Evolutionary conservation across 2,888 invertebrate genomes (phyloP).

Genomic region (Sinohyriopsis cumingii): DNA sequence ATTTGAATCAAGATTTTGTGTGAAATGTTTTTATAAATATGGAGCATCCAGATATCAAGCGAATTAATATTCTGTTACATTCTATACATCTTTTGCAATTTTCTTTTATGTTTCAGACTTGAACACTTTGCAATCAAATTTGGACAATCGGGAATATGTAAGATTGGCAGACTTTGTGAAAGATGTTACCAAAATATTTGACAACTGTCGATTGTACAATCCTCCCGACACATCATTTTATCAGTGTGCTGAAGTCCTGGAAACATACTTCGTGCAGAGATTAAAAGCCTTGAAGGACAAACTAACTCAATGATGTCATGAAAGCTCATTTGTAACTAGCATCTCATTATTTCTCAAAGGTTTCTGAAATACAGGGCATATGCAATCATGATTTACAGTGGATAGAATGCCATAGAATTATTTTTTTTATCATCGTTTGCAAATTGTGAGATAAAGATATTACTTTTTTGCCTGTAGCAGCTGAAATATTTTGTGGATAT

Average conservation of each 20-base stretch:
- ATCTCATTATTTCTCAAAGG: neutral
- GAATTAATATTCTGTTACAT: no score
- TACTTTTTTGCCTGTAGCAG: no score
- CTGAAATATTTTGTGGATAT: no score
- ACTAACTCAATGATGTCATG: conserved; percentile 18
- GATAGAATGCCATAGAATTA: no score
- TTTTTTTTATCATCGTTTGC: no score
- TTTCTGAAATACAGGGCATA: neutral
- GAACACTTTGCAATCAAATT: conserved; percentile 86
- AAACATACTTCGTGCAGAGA: conserved; percentile 84
- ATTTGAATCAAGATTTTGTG: no score
- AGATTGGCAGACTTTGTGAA: conserved; percentile 95
- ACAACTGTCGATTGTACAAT: conserved; percentile 98
- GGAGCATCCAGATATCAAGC: no score
- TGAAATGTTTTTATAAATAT: no score
- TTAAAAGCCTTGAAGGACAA: conserved; percentile 60
- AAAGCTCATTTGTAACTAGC: neutral
- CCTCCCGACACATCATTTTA: conserved; percentile 96
- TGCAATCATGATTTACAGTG: no score
- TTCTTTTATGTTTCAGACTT: conserved; percentile 81
- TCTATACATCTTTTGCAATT: no score
- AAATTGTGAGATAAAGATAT: no score
- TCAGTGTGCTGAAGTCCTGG: conserved; percentile 95
- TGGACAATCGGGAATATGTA: conserved; percentile 86
- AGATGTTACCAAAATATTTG: conserved; percentile 98